Conservation (phyloP, 2,113 vertebrate genomes). For the Saccopteryx bilineata region DNA sequence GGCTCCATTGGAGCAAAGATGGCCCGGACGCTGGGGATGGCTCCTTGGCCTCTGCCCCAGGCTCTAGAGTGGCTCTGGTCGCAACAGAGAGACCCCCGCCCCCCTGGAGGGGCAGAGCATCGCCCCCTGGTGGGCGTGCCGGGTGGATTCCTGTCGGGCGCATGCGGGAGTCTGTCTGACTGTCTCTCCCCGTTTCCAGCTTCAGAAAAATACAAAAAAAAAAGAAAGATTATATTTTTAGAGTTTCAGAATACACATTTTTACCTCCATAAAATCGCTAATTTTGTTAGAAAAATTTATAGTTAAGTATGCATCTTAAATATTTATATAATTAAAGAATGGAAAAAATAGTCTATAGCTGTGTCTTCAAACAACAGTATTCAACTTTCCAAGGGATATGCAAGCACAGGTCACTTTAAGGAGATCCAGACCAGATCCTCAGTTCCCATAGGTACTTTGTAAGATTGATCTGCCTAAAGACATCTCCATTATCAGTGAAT, state of each 20-base stretch:
- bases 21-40: too few species aligned
- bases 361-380: background rate
- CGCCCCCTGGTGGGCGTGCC: too few species aligned
- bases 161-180: too few species aligned
- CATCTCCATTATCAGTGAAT: slow-evolving; percentile 1
- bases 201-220: too few species aligned
- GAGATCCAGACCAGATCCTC: background rate
- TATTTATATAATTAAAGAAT: slow-evolving; percentile 36
- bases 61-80: too few species aligned
- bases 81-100: too few species aligned
- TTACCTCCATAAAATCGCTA: slow-evolving; percentile 19
- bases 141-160: too few species aligned
- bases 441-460: background rate
- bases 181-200: too few species aligned
- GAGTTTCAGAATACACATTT: slow-evolving; percentile 32
- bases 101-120: too few species aligned
- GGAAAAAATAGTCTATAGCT: background rate
- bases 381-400: background rate
- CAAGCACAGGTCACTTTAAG: background rate
- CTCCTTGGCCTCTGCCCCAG: too few species aligned
- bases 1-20: too few species aligned
- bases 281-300: slow-evolving; percentile 46
- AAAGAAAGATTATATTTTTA: slow-evolving; percentile 12
- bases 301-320: slow-evolving; percentile 33
- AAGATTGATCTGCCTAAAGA: background rate